Evolutionary conservation across 1,140 invertebrate species (phyloP), one percentile per base, ranked within the genome.

Genomic region (Drosophila micromelanica): DNA sequence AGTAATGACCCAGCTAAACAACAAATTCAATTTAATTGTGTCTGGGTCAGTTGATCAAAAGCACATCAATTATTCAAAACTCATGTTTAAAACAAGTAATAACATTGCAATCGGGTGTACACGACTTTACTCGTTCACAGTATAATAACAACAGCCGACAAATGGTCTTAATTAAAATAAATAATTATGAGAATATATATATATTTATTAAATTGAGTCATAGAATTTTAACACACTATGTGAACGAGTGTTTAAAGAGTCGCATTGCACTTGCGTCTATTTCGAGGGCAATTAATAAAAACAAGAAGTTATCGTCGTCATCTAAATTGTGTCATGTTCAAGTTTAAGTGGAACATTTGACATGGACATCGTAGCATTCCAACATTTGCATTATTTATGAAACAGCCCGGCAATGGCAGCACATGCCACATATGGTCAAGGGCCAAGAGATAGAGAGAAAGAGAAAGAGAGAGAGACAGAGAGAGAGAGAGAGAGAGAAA

Each of bases 21-120:
- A 59, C 69, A 60, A 82, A 78, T 81, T 70, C 55, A 81, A 57
- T 74, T 74, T 76, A 78, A 80, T 82, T 81, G 78, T 64, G 27
- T 35, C 37, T 43, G 13, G 30, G 40, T 45, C 43, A 48, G 38
- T 59, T 52, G 55, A 73, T 73, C 76, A 65, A 86, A 68, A n/a
- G 48, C 38, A 27, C 48, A 40, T 84, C 56, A 84, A 78, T 82
- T 71, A 84, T 82, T 78, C 54, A 76, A 12, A 76, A 9, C 56
- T 48, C 42, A 55, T 63, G 35, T 23, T 46, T 45, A 59, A 45
- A 45, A 43, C 27, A 27, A 27, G 27, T 6, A 27, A 27, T 5
- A 27, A 27, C 27, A 0, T 27, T 1, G 5, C 27, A 0, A 6
- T 27, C 27, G 27, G 27, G 5, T 27, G 27, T 27, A 27, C 5